Evolutionary conservation across 2,797 vertebrate genomes (phyloP).

Genomic region (Netta rufina): DNA sequence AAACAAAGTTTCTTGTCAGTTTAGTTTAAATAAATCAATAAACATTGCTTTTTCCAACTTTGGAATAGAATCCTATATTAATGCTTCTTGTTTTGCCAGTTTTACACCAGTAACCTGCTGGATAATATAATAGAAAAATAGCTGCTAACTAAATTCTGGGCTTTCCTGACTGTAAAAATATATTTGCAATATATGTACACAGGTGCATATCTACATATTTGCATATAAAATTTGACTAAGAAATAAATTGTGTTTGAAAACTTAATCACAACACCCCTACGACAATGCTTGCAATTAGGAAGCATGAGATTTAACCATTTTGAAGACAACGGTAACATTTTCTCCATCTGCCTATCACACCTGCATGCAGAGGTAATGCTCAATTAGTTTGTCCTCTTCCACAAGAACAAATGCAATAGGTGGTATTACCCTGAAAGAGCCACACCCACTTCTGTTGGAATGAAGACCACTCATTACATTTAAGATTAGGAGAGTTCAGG

Average conservation of each 20-base stretch:
- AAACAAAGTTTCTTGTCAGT: not conserved
- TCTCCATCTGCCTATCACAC: not conserved
- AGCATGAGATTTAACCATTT: not conserved
- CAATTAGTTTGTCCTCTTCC: not conserved
- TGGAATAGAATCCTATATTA: not conserved
- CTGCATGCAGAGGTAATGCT: not conserved
- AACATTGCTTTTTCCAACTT: rapidly evolving
- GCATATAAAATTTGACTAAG: not conserved
- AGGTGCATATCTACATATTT: not conserved
- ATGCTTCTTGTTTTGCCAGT: not conserved
- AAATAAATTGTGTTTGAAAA: not conserved
- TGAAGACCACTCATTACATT: not conserved
- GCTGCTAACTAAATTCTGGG: not conserved
- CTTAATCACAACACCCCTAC: not conserved
- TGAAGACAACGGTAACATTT: not conserved
- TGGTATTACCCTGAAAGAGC: not conserved
- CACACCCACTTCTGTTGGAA: not conserved
- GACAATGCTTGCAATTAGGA: not conserved
- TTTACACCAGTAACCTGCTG: not conserved
- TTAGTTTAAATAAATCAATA: not conserved
- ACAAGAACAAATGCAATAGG: not conserved
- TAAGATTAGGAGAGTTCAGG: not conserved
- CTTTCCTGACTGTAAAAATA: not conserved
- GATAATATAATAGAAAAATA: not conserved
- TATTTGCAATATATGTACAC: not conserved